Conservation (phyloP, 2,888 invertebrate genomes). For the Aphodius sticticus region DNA sequence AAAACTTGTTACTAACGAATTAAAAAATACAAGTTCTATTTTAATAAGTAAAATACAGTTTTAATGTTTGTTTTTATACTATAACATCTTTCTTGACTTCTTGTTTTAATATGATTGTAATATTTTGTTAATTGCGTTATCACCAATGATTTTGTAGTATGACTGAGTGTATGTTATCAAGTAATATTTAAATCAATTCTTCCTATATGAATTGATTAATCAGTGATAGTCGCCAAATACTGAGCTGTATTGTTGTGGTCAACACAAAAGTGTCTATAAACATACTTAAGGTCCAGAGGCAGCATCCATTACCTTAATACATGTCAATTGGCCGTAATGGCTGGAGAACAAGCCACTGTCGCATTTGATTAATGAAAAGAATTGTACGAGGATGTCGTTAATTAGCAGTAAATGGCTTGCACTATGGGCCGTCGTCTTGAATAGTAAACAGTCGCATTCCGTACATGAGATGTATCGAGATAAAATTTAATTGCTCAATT, state of each 20-base stretch:
- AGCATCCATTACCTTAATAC: neutral
- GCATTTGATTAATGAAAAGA: neutral
- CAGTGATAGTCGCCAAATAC: neutral
- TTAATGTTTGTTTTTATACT: too few relatives aligned
- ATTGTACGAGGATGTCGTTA: neutral
- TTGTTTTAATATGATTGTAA: too few relatives aligned
- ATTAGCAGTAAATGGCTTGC: too few relatives aligned
- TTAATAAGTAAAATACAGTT: too few relatives aligned
- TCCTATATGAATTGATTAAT: neutral
- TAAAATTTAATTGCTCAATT: neutral
- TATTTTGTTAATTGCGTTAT: too few relatives aligned
- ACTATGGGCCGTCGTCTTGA: neutral
- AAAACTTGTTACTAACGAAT: too few relatives aligned
- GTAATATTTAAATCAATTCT: neutral
- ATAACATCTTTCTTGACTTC: too few relatives aligned
- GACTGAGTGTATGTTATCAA: neutral
- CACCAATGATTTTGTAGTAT: too few relatives aligned
- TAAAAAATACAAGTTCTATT: too few relatives aligned
- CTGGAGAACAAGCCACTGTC: neutral
- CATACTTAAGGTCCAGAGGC: neutral
- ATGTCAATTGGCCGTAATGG: neutral
- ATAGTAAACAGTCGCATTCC: neutral
- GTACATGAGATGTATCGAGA: neutral
- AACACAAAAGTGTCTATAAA: neutral
- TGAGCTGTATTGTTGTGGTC: neutral